Evolutionary conservation across 2,888 invertebrate genomes (phyloP).

Genomic region (Plebejus melissa): DNA sequence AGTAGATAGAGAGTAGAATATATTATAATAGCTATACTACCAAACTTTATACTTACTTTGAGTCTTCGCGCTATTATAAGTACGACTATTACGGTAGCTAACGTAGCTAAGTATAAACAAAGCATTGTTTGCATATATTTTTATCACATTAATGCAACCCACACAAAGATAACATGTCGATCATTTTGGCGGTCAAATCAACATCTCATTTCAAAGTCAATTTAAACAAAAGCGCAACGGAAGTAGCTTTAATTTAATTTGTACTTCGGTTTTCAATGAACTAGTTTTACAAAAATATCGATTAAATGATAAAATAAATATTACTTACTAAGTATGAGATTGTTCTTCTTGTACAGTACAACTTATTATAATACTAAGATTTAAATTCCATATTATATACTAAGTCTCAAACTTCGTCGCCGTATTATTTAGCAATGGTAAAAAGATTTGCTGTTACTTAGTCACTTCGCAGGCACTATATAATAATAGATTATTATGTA

Average conservation of each 20-base stretch:
- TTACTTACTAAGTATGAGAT: neutral
- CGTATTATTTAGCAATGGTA: neutral
- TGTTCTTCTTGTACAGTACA: neutral
- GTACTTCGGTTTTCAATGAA: constrained; percentile 4
- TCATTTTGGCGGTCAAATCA: constrained; percentile 11
- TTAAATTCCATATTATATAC: too few relatives aligned
- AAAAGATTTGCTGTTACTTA: neutral
- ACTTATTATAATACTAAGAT: too few relatives aligned
- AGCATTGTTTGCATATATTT: constrained; percentile 10
- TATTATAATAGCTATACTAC: neutral
- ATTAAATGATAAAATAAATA: neutral
- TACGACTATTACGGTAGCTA: neutral
- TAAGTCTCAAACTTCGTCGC: too few relatives aligned
- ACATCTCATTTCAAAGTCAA: neutral
- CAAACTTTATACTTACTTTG: neutral
- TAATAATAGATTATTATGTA: too few relatives aligned
- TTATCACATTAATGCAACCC: neutral
- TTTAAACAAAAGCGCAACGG: constrained; percentile 7
- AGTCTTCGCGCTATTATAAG: neutral
- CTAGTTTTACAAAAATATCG: neutral
- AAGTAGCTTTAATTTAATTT: neutral
- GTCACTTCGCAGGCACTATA: neutral
- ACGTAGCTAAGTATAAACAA: neutral
- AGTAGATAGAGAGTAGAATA: too few relatives aligned
- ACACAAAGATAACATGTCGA: neutral